These are phyloP conservation scores for Cyanocitta stelleri DNA, from an alignment of 2,113 vertebrate genomes.

Conservation along the genomic window DNA sequence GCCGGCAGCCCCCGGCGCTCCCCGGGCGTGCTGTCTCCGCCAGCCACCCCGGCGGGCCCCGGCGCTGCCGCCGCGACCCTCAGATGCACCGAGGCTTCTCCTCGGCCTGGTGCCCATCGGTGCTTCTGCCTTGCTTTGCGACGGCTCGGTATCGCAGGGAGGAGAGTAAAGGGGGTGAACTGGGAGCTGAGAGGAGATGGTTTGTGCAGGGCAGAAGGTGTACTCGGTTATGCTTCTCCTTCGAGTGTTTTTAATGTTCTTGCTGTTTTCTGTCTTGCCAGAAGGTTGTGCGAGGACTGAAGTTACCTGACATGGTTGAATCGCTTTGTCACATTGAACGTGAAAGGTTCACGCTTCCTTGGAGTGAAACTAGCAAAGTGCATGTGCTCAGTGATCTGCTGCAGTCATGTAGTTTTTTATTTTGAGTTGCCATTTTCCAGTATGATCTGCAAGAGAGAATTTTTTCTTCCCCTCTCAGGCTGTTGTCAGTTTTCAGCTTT, in stretches of 20 bases:
- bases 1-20: neutral
- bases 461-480: neutral
- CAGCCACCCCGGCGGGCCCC: neutral
- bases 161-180: fast-evolving
- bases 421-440: neutral
- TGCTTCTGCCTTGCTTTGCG: neutral
- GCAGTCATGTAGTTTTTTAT: neutral
- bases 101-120: neutral
- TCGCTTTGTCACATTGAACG: neutral
- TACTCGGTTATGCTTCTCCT: neutral
- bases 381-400: neutral
- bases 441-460: neutral
- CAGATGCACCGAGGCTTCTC: neutral
- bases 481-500: neutral
- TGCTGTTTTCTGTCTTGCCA: neutral
- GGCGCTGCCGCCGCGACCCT: neutral
- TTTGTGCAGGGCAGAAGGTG: neutral
- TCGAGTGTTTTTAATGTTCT: too few species aligned
- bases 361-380: neutral
- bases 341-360: neutral
- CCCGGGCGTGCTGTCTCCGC: neutral
- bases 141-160: neutral
- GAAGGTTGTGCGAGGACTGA: neutral
- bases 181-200: neutral
- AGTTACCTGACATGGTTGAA: neutral